phyloP scores from a whole-genome alignment of 2,797 vertebrate genomes.

The Mormyrus hasselquistii region DNA sequence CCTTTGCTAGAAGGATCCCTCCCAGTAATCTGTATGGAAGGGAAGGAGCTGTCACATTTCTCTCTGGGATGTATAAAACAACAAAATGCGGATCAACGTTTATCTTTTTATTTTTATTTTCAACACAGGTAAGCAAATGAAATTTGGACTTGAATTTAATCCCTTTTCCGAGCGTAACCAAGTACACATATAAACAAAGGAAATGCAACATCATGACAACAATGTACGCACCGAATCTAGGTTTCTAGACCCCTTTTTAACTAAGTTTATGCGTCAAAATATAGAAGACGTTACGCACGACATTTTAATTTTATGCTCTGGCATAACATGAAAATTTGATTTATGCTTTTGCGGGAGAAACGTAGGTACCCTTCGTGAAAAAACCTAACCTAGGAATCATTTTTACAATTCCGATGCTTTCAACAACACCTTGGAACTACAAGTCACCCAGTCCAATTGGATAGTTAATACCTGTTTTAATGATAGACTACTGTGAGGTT shows the following conservation, averaged over 20 bases:
- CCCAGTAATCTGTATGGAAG: conserved; percentile 43
- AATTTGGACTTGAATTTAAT: not conserved
- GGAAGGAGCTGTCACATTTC: conserved; percentile 27
- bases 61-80: conserved; percentile 57
- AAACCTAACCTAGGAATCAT: not conserved
- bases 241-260: not conserved
- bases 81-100: conserved; percentile 61
- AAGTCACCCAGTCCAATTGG: not conserved
- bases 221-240: not conserved
- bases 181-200: not conserved
- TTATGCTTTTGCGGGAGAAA: not conserved
- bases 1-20: not conserved
- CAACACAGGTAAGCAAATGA: conserved; percentile 53
- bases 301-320: not conserved
- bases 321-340: not conserved
- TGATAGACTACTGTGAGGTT: not conserved
- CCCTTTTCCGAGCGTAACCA: not conserved
- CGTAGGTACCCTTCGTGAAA: not conserved
- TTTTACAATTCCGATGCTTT: not conserved
- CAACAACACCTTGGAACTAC: no score
- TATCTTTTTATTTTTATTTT: conserved; percentile 52
- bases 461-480: not conserved
- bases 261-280: not conserved
- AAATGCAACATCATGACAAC: not conserved
- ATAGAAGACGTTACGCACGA: not conserved